A percentile compares a stretch with the other conserved stretches of the same genome.
phyloP scores from a whole-genome alignment of 1,140 invertebrate species.

The Ceratina australensis region DNA sequence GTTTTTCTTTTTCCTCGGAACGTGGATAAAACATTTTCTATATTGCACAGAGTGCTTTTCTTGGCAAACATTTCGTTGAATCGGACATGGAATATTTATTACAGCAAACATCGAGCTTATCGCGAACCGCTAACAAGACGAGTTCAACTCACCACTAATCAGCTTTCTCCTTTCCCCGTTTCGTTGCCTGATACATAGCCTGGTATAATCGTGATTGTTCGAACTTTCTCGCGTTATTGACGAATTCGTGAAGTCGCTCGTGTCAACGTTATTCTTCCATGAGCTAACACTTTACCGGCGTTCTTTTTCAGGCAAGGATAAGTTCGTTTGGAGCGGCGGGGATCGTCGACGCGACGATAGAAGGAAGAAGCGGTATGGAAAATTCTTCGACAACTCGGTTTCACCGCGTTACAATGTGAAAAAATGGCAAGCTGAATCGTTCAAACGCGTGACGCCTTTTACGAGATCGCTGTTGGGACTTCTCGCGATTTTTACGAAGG shows the following conservation, averaged over 20 bases:
- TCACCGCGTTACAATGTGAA: not conserved
- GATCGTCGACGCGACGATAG: slow-evolving; percentile 23
- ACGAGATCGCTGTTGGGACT: slow-evolving; percentile 47
- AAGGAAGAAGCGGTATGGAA: not conserved
- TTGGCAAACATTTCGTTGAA: not conserved
- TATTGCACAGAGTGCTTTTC: too few species aligned
- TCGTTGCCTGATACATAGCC: too few species aligned
- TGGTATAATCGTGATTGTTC: too few species aligned
- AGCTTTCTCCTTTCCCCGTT: not conserved
- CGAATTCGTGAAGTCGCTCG: too few species aligned
- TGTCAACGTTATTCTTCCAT: too few species aligned
- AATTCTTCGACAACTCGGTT: not conserved
- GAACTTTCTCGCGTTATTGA: not conserved
- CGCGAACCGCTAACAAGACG: not conserved
- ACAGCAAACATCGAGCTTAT: not conserved
- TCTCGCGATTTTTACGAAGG: slow-evolving; percentile 12
- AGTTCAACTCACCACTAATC: not conserved
- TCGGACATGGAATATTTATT: not conserved
- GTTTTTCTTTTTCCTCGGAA: not conserved
- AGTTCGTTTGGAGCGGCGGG: slow-evolving; percentile 4
- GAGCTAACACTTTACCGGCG: too few species aligned
- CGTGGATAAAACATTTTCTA: not conserved
- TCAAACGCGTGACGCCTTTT: slow-evolving; percentile 44
- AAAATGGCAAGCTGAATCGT: not conserved
- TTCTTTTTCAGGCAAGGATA: not conserved